Base-by-base conservation (phyloP, 2,113 vertebrate species). In the Collichthys lucidus region DNA sequence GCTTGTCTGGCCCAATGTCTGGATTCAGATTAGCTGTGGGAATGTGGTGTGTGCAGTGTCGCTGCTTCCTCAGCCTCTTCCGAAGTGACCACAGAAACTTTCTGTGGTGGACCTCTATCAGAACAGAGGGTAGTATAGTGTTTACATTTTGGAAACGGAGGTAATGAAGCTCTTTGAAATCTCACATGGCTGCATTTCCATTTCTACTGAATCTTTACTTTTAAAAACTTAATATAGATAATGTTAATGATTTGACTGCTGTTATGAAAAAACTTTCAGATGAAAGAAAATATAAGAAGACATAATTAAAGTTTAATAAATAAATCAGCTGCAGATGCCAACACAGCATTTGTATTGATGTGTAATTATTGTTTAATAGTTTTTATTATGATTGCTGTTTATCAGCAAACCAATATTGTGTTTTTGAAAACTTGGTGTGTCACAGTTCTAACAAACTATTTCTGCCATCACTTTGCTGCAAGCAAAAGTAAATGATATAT, bases 261-360 rank as follows among this genome's bases (percentile, higher is more conserved):
- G 0, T 69, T 70, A 42, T 11, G 5, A 53, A 61, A 46, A 35
- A 81, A 20, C 15, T 20, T 19, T 72, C 1, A 57, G 50, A 53
- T 59, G n/a, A 59, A 14, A 59, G 8, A 15, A 67, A 53, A 76
- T 68, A 19, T 19, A 29, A 55, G n/a, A n/a, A n/a, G n/a, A n/a
- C n/a, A n/a, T n/a, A n/a, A n/a, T n/a, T n/a, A n/a, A 40, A 40
- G 35, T 40, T 9, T 40, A 2, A 40, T 16, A 53, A 52, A 47
- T 57, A 63, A 50, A 72, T 47, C 44, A 22, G 24, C 56, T 35
- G 47, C 67, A 46, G 10, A 31, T 71, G 31, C 74, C 10, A 50
- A 22, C 17, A 60, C 22, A 53, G 47, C 20, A 16, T 66, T 53
- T 26, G 12, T 9, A 42, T 14, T 62, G 16, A 8, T 64, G 22